phyloP scores from a whole-genome alignment of 2,888 invertebrate genomes.

The Chalcosyrphus nemorum region DNA sequence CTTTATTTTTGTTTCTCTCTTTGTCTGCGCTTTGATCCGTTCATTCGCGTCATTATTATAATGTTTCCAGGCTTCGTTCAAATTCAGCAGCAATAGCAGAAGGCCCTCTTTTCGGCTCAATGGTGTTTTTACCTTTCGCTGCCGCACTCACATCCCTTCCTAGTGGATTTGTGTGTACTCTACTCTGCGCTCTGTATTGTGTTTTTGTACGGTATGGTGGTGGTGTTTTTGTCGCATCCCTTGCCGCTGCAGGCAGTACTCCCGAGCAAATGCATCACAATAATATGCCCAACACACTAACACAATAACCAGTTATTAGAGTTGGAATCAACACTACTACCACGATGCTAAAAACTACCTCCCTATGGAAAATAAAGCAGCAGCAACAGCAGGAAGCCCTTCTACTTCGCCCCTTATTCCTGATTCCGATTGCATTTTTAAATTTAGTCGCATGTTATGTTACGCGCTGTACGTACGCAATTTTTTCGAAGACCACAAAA shows the following conservation, averaged over 20 bases:
- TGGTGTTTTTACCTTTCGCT: constrained; percentile 45
- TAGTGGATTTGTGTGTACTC: constrained; percentile 5
- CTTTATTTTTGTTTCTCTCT: constrained; percentile 56
- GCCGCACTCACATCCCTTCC: constrained; percentile 42
- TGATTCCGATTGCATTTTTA: constrained; percentile 69
- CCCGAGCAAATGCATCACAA: constrained; percentile 45
- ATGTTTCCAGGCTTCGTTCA: constrained; percentile 53
- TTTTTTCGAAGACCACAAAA: constrained; percentile 33
- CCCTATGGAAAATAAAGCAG: constrained; percentile 1
- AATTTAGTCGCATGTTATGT: constrained; percentile 71
- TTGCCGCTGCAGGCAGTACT: constrained; percentile 51
- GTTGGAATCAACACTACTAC: constrained; percentile 54
- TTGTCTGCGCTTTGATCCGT: constrained; percentile 57
- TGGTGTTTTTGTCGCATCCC: constrained; percentile 67
- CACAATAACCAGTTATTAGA: constrained; percentile 72
- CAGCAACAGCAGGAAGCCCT: constrained; percentile 65
- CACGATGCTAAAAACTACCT: not conserved
- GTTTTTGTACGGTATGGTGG: constrained; percentile 18
- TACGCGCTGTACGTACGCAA: constrained; percentile 68
- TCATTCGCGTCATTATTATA: constrained; percentile 69
- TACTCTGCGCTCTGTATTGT: not conserved
- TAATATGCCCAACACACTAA: constrained; percentile 40
- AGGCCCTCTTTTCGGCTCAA: constrained; percentile 67
- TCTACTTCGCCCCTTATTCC: constrained; percentile 68
- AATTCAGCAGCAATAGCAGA: constrained; percentile 57